Evolutionary conservation across 2,888 invertebrate genomes (phyloP), one percentile per base, ranked within the genome.

Genomic region (Cosmopolites sordidus): DNA sequence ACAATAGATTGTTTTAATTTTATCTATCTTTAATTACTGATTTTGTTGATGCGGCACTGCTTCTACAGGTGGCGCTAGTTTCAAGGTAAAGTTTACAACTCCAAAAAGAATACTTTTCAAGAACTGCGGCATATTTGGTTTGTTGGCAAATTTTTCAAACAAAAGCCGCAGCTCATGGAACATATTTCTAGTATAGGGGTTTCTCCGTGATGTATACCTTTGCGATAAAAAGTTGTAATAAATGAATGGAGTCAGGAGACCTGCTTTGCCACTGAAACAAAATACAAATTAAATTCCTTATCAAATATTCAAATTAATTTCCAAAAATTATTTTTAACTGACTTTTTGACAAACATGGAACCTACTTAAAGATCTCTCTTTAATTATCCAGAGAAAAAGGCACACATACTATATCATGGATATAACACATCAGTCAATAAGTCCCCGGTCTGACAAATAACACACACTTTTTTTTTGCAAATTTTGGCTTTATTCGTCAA

Each of bases 201-300:
- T 99, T 65, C 99, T 86, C 52, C 93, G 83, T 4, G 98, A 98
- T 56, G 89, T 79, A 77, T 98, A 95, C 57, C 99, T 86, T 72
- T 93, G 83, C 56, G 87, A 83, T 66, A 99, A 78, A 77, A 99
- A 99, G 73, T 97, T 92, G 76, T 96, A 98, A 80, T 98, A 99
- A 67, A 96, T 84, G 76, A 99, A 90, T 40, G 97, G 96, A 11
- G 95, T 89, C 68, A 98, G 78, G 53, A 98, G 77, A 18, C 90
- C 91, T 68, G 90, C 90, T 75, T 87, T 84, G 18, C 96, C 96
- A 75, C 96, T 97, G 78, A 43, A 79, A 44, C 14, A 33, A 77
- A 58, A 58, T 62, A n/a, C n/a, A n/a, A n/a, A n/a, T n/a, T n/a
- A n/a, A n/a, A n/a, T n/a, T n/a, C n/a, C n/a, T n/a, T n/a, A n/a